Evolutionary conservation across 2,888 invertebrate species (phyloP), one percentile per base, ranked within the genome.

Genomic region (Drosophila eohydei): DNA sequence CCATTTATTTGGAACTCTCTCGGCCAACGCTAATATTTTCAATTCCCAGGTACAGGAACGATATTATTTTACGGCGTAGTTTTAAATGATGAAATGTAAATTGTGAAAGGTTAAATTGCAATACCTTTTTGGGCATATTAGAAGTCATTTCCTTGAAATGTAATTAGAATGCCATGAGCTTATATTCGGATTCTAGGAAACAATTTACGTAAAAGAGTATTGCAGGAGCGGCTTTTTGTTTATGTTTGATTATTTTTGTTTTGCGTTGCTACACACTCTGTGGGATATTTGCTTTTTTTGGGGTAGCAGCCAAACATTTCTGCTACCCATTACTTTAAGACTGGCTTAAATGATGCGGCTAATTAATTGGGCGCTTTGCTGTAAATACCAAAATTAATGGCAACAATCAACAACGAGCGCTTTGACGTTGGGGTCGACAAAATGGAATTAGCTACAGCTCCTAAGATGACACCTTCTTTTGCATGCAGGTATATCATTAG

Each of bases 281-380:
- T 6, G 50, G 2, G 50, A 50, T 50, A 32, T 32, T 9, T 11
- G 0, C 11, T 50, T 50, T 50, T 50, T 36, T 50, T 16, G 0
- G 30, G 48, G 30, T n/a, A 9, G 9, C 48, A 48, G 30, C 48
- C 48, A 48, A n/a, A 30, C n/a, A 16, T 32, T 50, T 26, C n/a
- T 46, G 57, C 46, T 26, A 40, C 8, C 61, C 71, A 63, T 36
- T 12, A 52, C 51, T 64, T 57, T 64, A 36, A 46, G 52, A 41
- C 34, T n/a, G n/a, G 50, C 64, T 79, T 74, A 74, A 75, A 80
- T 88, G 76, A 81, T 81, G 80, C 73, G 48, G 74, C 74, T 88
- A 88, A 88, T 88, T 86, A 86, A 85, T 81, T 83, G 73, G 71
- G 65, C 68, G 80, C 62, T 83, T 70, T 80, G 81, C 71, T 63